Conservation (phyloP, 2,113 vertebrate genomes). For the Trogon surrucura region DNA sequence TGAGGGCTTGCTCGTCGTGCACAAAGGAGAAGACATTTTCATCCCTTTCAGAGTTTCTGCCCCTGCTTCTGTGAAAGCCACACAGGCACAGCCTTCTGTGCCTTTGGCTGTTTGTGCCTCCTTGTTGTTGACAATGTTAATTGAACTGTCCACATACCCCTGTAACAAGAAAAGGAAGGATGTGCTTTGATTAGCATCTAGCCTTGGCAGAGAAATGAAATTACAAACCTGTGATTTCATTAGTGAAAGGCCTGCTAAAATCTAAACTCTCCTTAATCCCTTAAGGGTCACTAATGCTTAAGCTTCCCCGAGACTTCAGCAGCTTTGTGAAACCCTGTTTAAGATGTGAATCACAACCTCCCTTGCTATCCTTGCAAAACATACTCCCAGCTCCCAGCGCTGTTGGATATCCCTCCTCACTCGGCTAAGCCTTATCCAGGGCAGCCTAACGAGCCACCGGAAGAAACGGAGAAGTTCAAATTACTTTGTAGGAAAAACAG, state of each 20-base stretch:
- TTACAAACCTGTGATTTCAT: slow-evolving; percentile 29
- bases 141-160: background rate
- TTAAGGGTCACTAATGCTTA: background rate
- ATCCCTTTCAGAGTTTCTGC: background rate
- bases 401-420: background rate
- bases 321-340: slow-evolving; percentile 18
- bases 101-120: slow-evolving; percentile 14
- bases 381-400: background rate
- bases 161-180: slow-evolving; percentile 35
- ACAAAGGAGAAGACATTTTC: background rate
- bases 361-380: background rate
- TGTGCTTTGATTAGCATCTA: slow-evolving; percentile 18
- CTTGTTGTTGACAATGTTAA: background rate
- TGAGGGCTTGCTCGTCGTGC: background rate
- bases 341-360: slow-evolving; percentile 35
- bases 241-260: slow-evolving; percentile 34
- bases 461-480: background rate
- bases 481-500: background rate
- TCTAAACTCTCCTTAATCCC: background rate
- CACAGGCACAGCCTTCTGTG: background rate
- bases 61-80: background rate
- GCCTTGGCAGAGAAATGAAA: slow-evolving; percentile 18
- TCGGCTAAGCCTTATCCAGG: background rate
- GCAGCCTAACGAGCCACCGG: background rate
- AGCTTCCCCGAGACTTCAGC: slow-evolving; percentile 1